Evolutionary conservation across 2,888 invertebrate genomes (phyloP).

Genomic region (Melanargia galathea): DNA sequence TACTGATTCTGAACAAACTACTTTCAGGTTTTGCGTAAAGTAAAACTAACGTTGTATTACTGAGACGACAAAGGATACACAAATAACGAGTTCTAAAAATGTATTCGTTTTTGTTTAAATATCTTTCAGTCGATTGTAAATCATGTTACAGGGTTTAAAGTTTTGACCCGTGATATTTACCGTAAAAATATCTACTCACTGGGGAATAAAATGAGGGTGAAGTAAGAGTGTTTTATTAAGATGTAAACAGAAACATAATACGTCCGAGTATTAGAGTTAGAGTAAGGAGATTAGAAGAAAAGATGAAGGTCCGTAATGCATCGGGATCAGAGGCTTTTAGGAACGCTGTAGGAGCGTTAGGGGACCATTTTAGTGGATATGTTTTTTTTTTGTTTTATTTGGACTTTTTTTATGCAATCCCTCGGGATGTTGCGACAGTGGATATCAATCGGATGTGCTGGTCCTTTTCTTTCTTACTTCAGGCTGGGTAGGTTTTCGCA

Average conservation of each 20-base stretch:
- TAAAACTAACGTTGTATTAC: too few relatives aligned
- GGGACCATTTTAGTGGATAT: neutral
- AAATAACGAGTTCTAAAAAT: too few relatives aligned
- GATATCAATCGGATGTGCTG: too few relatives aligned
- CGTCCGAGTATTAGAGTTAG: too few relatives aligned
- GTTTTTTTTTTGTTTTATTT: neutral
- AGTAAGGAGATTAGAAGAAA: neutral
- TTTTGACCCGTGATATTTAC: neutral
- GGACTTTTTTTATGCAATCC: neutral
- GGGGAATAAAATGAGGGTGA: slow-evolving; percentile 12
- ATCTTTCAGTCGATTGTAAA: neutral
- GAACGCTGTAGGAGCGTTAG: neutral
- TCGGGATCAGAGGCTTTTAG: neutral
- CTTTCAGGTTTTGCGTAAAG: too few relatives aligned
- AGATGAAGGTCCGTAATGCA: neutral
- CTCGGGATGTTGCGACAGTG: too few relatives aligned
- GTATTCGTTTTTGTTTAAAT: neutral
- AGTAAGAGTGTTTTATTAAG: slow-evolving; percentile 17
- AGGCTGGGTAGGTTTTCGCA: too few relatives aligned
- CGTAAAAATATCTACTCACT: neutral
- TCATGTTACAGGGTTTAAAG: neutral
- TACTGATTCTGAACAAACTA: too few relatives aligned
- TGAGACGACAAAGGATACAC: too few relatives aligned
- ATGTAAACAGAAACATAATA: too few relatives aligned
- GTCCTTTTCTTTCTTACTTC: too few relatives aligned